phyloP scores from a whole-genome alignment of 2,888 invertebrate species.

The Rotaria socialis region DNA sequence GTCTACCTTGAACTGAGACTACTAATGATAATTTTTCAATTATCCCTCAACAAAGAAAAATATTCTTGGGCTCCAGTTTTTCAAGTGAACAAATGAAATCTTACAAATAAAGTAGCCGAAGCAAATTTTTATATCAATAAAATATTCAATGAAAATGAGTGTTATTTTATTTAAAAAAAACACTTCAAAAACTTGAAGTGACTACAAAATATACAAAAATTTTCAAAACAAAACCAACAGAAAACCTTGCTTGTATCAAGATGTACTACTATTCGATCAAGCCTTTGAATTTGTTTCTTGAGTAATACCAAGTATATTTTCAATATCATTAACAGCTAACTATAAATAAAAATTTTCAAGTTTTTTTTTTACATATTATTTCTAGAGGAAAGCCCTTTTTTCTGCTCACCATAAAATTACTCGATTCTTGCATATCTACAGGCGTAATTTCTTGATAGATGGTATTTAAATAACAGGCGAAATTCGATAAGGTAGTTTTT shows the following conservation, averaged over 20 bases:
- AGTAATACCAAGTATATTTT: neutral
- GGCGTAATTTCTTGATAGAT: constrained; percentile 58
- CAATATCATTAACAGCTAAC: neutral
- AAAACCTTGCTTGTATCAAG: neutral
- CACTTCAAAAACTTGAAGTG: no score
- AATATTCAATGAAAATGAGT: no score
- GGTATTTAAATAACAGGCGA: constrained; percentile 57
- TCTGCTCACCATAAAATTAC: constrained; percentile 56
- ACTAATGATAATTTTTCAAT: no score
- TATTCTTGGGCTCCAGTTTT: no score
- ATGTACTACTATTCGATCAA: neutral
- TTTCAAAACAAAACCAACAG: neutral
- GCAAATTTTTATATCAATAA: no score
- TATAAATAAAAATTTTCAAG: neutral
- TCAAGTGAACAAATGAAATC: no score
- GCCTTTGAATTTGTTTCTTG: neutral
- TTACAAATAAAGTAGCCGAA: no score
- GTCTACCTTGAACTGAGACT: no score
- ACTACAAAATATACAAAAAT: no score
- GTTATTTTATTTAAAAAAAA: no score
- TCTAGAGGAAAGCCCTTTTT: neutral
- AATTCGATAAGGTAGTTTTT: constrained; percentile 56
- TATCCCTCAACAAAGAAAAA: no score
- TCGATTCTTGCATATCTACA: constrained; percentile 59
- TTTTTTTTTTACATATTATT: neutral